A percentile compares a stretch with the other conserved stretches of the same genome.
phyloP scores from a whole-genome alignment of 2,113 vertebrate genomes.

The Scartelaos histophorus region DNA sequence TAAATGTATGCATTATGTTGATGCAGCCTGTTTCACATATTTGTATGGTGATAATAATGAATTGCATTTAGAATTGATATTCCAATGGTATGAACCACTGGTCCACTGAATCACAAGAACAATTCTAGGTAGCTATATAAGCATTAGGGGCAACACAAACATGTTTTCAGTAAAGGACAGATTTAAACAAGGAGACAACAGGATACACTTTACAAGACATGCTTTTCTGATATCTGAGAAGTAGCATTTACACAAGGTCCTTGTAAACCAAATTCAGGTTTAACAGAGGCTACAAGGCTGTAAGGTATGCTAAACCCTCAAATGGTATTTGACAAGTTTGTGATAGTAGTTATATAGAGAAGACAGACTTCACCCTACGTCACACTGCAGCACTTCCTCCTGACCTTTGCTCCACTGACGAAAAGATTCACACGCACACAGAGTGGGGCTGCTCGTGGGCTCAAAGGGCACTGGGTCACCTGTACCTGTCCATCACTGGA shows the following conservation, averaged over 20 bases:
- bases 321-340: conserved; percentile 2
- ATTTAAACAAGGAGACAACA: not conserved
- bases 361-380: conserved; percentile 18
- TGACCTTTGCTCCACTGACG: conserved; percentile 33
- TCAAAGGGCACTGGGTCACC: conserved; percentile 61
- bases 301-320: conserved; percentile 1
- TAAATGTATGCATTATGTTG: no score
- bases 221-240: not conserved
- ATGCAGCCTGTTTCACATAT: not conserved
- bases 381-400: conserved; percentile 23
- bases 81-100: no score
- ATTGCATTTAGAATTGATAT: no score
- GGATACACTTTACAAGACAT: not conserved
- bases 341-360: conserved; percentile 14
- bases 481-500: conserved; percentile 43
- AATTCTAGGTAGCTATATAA: no score
- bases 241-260: not conserved
- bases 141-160: no score
- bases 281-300: not conserved
- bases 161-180: no score
- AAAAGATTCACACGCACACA: conserved; percentile 23
- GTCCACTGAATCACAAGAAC: no score
- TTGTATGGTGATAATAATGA: not conserved
- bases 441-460: conserved; percentile 26
- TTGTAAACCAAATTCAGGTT: not conserved